Evolutionary conservation across 2,888 invertebrate genomes (phyloP).

Genomic region (Caenorhabditis japonica): DNA sequence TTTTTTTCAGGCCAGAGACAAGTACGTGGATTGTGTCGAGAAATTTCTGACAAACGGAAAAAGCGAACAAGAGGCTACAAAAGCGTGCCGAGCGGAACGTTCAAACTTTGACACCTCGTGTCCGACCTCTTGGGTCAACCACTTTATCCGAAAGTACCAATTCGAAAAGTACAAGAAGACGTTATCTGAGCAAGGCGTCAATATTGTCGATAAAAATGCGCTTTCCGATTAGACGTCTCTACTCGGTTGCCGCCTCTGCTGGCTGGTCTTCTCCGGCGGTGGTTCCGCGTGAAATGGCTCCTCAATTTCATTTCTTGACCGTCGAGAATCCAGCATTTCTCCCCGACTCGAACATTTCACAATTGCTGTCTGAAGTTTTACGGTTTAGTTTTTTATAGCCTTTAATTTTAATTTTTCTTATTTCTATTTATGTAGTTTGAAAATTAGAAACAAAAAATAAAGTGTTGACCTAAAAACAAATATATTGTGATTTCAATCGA

Average conservation of each 20-base stretch:
- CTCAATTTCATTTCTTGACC: constrained; percentile 16
- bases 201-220: constrained; percentile 68
- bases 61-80: constrained; percentile 49
- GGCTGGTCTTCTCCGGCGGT: neutral
- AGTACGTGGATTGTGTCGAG: constrained; percentile 51
- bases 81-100: constrained; percentile 43
- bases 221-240: constrained; percentile 31
- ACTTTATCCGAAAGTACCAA: constrained; percentile 72
- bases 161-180: constrained; percentile 72
- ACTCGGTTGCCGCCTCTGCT: neutral
- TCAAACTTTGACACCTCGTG: constrained; percentile 56
- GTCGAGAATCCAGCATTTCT: neutral
- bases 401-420: constrained; percentile 1
- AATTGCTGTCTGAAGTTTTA: constrained; percentile 40
- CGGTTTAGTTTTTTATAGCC: constrained; percentile 40
- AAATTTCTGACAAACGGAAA: constrained; percentile 48
- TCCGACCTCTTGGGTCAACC: constrained; percentile 68
- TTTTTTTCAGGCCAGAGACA: constrained; percentile 49
- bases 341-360: neutral
- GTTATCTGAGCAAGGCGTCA: constrained; percentile 65
- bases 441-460: no score
- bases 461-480: no score
- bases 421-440: no score
- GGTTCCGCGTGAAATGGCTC: constrained; percentile 19
- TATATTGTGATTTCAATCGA: no score